phyloP scores from a whole-genome alignment of 2,113 vertebrate species.

The Myiozetetes cayanensis region DNA sequence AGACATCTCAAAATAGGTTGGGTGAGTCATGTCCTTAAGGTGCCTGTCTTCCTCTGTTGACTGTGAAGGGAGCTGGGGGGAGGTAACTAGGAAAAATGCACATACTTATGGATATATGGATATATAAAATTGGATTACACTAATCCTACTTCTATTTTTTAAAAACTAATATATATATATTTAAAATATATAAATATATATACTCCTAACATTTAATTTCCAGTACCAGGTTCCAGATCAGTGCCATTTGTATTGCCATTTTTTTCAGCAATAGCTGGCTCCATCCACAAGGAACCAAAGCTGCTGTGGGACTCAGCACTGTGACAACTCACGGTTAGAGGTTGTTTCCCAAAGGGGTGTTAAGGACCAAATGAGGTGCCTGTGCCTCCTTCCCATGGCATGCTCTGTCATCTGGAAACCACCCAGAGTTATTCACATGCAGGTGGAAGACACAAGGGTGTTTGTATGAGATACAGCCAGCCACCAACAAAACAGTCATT shows the following conservation, averaged over 20 bases:
- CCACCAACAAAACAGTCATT: background rate
- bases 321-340: background rate
- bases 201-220: background rate
- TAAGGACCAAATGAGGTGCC: background rate
- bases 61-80: background rate
- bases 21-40: background rate
- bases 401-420: background rate
- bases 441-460: background rate
- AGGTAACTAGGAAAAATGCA: background rate
- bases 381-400: background rate
- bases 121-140: background rate
- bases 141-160: background rate
- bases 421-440: fast-evolving
- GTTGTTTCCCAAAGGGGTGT: background rate
- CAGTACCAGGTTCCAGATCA: background rate
- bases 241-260: background rate
- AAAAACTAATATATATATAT: background rate
- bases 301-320: background rate
- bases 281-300: background rate
- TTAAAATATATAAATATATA: background rate
- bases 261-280: background rate
- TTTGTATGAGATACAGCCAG: background rate
- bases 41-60: background rate
- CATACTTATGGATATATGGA: background rate
- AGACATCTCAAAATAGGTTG: background rate